Evolutionary conservation across 2,888 invertebrate species (phyloP).

Genomic region (Campoplex capitator): DNA sequence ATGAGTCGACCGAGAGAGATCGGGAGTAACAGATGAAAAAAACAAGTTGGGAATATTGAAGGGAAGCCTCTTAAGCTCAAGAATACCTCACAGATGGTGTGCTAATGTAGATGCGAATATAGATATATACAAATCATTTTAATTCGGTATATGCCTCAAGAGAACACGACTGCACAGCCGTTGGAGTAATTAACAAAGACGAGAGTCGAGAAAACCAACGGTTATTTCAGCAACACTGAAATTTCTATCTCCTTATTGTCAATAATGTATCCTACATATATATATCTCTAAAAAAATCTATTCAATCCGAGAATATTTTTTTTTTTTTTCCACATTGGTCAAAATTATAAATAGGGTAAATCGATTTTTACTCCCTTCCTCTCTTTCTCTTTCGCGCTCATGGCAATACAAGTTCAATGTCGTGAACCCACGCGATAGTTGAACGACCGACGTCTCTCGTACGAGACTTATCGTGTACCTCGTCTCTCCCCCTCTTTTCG

Average conservation of each 20-base stretch:
- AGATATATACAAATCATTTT: neutral
- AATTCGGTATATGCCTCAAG: slow-evolving; percentile 12
- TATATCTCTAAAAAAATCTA: neutral
- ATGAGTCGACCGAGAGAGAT: slow-evolving; percentile 20
- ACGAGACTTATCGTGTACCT: slow-evolving; percentile 28
- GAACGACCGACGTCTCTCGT: slow-evolving; percentile 67
- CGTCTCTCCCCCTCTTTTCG: slow-evolving; percentile 1
- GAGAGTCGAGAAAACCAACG: slow-evolving; percentile 12
- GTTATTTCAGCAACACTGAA: slow-evolving; percentile 44
- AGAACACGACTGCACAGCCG: slow-evolving; percentile 1
- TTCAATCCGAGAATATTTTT: neutral
- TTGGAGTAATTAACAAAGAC: slow-evolving; percentile 51
- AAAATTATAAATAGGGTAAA: slow-evolving; percentile 56
- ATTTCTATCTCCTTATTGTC: slow-evolving; percentile 25
- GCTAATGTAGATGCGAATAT: slow-evolving; percentile 3
- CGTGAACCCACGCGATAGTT: slow-evolving; percentile 72
- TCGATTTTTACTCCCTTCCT: slow-evolving; percentile 59
- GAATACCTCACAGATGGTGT: slow-evolving; percentile 29
- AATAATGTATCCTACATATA: neutral
- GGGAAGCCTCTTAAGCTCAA: slow-evolving; percentile 19
- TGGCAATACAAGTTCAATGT: slow-evolving; percentile 71
- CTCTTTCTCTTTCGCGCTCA: slow-evolving; percentile 19
- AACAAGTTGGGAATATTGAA: slow-evolving; percentile 25
- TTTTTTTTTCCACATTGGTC: slow-evolving; percentile 46
- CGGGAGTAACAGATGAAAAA: slow-evolving; percentile 42